These are phyloP conservation scores for Dicranocentrus wangi DNA, from an alignment of 2,888 invertebrate species.

Conservation along the genomic window DNA sequence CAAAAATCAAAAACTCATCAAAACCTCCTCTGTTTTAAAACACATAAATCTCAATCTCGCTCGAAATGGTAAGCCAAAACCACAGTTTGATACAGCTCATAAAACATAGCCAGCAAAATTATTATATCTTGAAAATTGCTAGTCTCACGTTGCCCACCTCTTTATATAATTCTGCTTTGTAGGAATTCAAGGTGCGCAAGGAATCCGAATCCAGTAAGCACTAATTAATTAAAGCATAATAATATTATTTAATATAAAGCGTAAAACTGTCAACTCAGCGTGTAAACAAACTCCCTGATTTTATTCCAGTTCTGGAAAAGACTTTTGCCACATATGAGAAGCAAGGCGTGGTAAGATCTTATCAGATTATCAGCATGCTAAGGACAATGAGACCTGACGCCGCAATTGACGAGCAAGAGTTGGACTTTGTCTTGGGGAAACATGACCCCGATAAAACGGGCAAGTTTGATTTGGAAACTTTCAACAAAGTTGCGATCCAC, in stretches of 20 bases:
- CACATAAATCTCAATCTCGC: too few relatives aligned
- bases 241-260: too few relatives aligned
- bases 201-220: slow-evolving; percentile 33
- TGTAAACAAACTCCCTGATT: too few relatives aligned
- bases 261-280: too few relatives aligned
- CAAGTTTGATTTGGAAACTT: slow-evolving; percentile 19
- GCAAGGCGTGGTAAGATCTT: slow-evolving; percentile 13
- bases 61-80: too few relatives aligned
- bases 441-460: slow-evolving; percentile 21
- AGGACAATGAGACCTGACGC: slow-evolving; percentile 7
- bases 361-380: slow-evolving; percentile 30
- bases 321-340: slow-evolving; percentile 27
- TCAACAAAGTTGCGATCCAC: slow-evolving; percentile 30
- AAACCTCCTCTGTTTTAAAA: too few relatives aligned
- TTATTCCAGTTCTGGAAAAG: slow-evolving; percentile 32
- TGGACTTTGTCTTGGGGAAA: neutral
- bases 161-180: neutral
- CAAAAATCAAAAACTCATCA: too few relatives aligned
- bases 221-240: too few relatives aligned
- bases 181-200: slow-evolving; percentile 38
- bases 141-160: neutral
- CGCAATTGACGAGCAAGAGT: slow-evolving; percentile 13
- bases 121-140: neutral
- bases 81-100: too few relatives aligned
- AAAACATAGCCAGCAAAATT: too few relatives aligned